Percentiles rank a stretch among this genome's conserved stretches.
phyloP scores from a whole-genome alignment of 1,140 invertebrate genomes.

The Rhopalosiphum padi region DNA sequence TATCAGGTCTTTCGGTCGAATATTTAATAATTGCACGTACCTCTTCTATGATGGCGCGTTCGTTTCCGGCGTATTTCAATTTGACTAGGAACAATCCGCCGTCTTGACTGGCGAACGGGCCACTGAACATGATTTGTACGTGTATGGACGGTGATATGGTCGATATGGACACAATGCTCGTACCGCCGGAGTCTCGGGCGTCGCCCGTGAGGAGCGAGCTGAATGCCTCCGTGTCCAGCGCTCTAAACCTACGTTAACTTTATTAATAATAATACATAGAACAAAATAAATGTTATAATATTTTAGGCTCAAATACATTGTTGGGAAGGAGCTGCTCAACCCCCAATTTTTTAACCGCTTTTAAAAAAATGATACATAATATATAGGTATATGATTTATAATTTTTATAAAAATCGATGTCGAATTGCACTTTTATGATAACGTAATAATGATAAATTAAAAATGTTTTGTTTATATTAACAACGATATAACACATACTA shows the following conservation, averaged over 20 bases:
- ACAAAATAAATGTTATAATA: not conserved
- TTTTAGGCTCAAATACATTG: not conserved
- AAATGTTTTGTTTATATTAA: too few species aligned
- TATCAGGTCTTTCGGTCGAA: not conserved
- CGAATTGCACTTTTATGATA: not conserved
- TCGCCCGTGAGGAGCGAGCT: slow-evolving; percentile 70
- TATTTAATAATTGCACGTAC: slow-evolving; percentile 63
- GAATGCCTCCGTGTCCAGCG: slow-evolving; percentile 80
- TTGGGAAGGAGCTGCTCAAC: not conserved
- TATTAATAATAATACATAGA: slow-evolving; percentile 9
- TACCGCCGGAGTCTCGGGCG: slow-evolving; percentile 76
- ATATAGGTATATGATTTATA: not conserved
- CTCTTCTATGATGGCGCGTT: slow-evolving; percentile 76
- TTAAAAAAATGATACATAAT: too few species aligned
- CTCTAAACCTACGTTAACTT: slow-evolving; percentile 62
- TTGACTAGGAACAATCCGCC: slow-evolving; percentile 69
- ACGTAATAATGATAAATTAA: too few species aligned
- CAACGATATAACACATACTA: too few species aligned
- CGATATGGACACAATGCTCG: slow-evolving; percentile 81
- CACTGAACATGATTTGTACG: slow-evolving; percentile 81
- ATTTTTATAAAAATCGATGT: not conserved
- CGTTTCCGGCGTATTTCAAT: slow-evolving; percentile 72
- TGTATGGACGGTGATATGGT: slow-evolving; percentile 81
- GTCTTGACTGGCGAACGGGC: slow-evolving; percentile 63
- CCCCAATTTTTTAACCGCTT: too few species aligned